These are phyloP conservation scores for Diarsia dahlii DNA, from an alignment of 2,888 invertebrate species.

Conservation along the genomic window DNA sequence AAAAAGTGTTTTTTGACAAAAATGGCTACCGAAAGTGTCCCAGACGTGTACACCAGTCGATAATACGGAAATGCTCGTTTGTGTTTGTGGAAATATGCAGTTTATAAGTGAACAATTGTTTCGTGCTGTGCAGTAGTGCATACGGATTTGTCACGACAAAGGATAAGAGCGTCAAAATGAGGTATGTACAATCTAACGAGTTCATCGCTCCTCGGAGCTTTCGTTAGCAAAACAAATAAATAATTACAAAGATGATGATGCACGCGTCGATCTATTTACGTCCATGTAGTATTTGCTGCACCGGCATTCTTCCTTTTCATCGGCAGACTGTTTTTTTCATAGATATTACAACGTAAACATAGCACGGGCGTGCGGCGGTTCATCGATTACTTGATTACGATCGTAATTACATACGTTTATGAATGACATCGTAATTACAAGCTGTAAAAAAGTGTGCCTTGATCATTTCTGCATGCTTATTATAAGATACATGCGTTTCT, in stretches of 20 bases:
- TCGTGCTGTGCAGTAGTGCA: slow-evolving; percentile 88
- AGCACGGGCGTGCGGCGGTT: slow-evolving; percentile 73
- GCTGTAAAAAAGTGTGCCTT: slow-evolving; percentile 68
- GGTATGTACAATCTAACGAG: slow-evolving; percentile 81
- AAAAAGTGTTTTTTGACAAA: slow-evolving; percentile 87
- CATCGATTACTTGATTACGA: slow-evolving; percentile 86
- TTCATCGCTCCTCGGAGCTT: slow-evolving; percentile 85
- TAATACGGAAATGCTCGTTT: slow-evolving; percentile 83
- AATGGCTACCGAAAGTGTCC: slow-evolving; percentile 87
- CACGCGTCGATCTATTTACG: slow-evolving; percentile 85
- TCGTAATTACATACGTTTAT: slow-evolving; percentile 84
- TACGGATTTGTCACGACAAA: slow-evolving; percentile 88
- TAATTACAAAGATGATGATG: slow-evolving; percentile 80
- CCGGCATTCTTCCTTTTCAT: slow-evolving; percentile 76
- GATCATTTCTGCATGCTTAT: slow-evolving; percentile 51
- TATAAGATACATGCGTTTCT: slow-evolving; percentile 55
- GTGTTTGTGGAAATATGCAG: slow-evolving; percentile 87
- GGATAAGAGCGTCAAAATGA: slow-evolving; percentile 88
- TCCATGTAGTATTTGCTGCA: slow-evolving; percentile 79
- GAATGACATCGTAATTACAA: slow-evolving; percentile 82
- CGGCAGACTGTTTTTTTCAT: slow-evolving; percentile 73
- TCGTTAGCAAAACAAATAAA: slow-evolving; percentile 89
- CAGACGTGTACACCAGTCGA: slow-evolving; percentile 81
- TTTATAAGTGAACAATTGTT: slow-evolving; percentile 89
- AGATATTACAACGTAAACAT: slow-evolving; percentile 85